Percentiles rank a stretch among this genome's conserved stretches.
phyloP scores from a whole-genome alignment of 2,113 vertebrate species.

The Ptilorrhoa leucosticta region DNA sequence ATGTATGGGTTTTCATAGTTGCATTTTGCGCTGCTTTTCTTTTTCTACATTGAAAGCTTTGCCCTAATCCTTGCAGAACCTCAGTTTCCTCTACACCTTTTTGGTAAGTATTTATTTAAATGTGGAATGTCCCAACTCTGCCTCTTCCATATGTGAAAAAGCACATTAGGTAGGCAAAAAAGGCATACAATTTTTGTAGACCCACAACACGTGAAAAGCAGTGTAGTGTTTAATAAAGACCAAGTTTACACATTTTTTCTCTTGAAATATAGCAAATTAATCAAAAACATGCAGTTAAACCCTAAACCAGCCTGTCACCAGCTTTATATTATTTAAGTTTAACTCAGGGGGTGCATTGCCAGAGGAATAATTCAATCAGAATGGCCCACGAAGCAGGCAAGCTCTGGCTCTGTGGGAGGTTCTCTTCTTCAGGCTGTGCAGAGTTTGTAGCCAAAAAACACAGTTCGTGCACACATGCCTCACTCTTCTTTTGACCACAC shows the following conservation, averaged over 20 bases:
- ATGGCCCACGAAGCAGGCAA: not conserved
- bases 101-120: not conserved
- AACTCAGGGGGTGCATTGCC: not conserved
- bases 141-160: not conserved
- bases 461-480: not conserved
- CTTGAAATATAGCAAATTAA: not conserved
- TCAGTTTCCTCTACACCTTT: not conserved
- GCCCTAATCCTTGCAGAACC: not conserved
- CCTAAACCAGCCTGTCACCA: constrained; percentile 3
- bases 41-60: not conserved
- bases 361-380: constrained; percentile 18
- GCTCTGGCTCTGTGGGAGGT: constrained; percentile 18
- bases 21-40: not conserved
- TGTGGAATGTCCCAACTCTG: not conserved
- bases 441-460: not conserved
- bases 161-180: not conserved
- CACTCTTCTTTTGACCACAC: constrained; percentile 3
- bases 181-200: not conserved
- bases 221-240: not conserved
- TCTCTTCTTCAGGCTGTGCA: not conserved
- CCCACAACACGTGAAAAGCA: not conserved
- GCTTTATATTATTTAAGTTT: not conserved
- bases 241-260: not conserved
- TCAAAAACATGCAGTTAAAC: constrained; percentile 12
- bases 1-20: not conserved